Base-by-base conservation (phyloP, 2,888 invertebrate species). In the Ceraclea dissimilis region DNA sequence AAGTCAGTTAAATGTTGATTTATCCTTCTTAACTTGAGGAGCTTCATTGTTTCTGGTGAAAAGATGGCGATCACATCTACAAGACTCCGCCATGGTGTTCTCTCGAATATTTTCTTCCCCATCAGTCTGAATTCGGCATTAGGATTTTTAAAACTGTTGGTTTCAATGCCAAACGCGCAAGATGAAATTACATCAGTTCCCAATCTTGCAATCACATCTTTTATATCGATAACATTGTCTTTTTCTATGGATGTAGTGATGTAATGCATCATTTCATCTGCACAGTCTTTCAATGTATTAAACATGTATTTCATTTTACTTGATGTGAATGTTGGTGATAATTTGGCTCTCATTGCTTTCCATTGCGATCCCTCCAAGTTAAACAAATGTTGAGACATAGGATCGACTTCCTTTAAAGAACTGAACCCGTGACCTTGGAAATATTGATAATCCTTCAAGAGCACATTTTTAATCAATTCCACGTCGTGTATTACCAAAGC, bases 171-270 rank as follows among this genome's bases (percentile, higher is more conserved):
- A 50, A 59, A 59, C 47, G 56, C 59, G 21, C 59, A 59, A 2
- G 59, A 59, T 21, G 48, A 56, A n/a, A 59, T 59, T 2, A 59
- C 54, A 26, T 59, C 59, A 10, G 57, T 59, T 2, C 48, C 43
- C 10, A 57, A 57, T 49, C 51, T 56, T 13, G 56, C 57, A 0
- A 57, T 8, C 1, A 51, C 26, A 31, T 59, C 54, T 44, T 44
- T 43, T 2, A 56, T 18, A 16, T 56, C 51, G 1, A 56, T 17
- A 17, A 10, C 2, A 2, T 47, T 17, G 1, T 33, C 47, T 5
- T 11, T 10, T 33, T 51, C 26, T 2, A 51, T 33, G 1, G 10
- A 1, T 26, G 16, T 22, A 1, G 18, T 16, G 13, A 51, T 22
- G 21, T 51, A 21, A 2, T 18, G n/a, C 19, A 48, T 16, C 51